Evolutionary conservation across 2,113 vertebrate species (phyloP), one percentile per base, ranked within the genome.

Genomic region (Podarcis raffonei): DNA sequence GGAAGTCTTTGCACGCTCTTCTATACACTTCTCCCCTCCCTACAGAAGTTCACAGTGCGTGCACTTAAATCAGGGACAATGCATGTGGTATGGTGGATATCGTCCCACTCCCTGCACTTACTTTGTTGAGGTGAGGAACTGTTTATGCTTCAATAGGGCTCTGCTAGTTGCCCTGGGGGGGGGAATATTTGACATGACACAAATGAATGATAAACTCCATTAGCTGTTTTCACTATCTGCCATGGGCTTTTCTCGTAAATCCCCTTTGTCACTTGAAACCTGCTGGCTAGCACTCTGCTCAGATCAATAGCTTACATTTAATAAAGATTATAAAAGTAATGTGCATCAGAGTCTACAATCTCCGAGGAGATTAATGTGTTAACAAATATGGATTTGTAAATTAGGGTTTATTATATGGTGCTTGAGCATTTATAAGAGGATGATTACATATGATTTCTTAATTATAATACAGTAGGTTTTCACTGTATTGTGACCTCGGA

Each of bases 301-400:
- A 65, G 35, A 84, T 27, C 86, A 53, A 11, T 86, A 71, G 65
- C 82, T 87, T 78, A 92, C 86, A 86, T 81, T 65, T 74, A 91
- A 84, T 22, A 82, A 20, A 59, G 65, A 72, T 77, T 80, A 68
- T 87, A 37, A 84, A 59, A 86, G 85, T 9, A 59, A 84, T 32
- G 81, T 8, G 25, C 0, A 30, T 81, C 42, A 78, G 0, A 4
- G 62, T 91, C 0, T 2, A 91, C 22, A 6, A 32, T 84, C 20
- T 39, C 11, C 74, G 77, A 65, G 3, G 76, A 83, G 76, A 81
- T 83, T 57, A 88, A 53, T 27, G 39, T 84, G 1, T 1, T 59
- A 87, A 89, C 69, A 22, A 4, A 57, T 89, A 87, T 22, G 74
- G 5, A 85, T 66, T 23, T 83, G 5, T 80, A 89, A 3, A 5